Base-by-base conservation (phyloP, 2,113 vertebrate species). In the Ceyx cyanopectus region DNA sequence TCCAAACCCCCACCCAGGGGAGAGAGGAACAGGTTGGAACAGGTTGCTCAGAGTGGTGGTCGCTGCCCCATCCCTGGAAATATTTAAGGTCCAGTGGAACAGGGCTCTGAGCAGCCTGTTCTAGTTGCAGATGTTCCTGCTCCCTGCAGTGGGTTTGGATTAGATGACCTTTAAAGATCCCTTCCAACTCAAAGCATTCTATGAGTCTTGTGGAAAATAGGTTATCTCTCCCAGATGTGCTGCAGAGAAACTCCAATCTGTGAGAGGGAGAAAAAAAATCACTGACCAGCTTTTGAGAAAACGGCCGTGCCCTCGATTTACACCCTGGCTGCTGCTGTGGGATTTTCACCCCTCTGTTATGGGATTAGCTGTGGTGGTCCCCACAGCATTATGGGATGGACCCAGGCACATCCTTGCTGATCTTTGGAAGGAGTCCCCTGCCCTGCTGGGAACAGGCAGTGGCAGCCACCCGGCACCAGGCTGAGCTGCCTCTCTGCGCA, bases 341-440 rank as follows among this genome's bases (percentile, higher is more conserved):
- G 50, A 24, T 51, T 51, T 51, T 24, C 21, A 26, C 24, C 4
- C 50, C 56, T 45, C 43, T 13, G 2, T n/a, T 14, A 1, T 4
- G 89, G 51, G 53, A 8, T 32, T 10, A 79, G 16, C 76, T 30
- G 72, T 5, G 57, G 67, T 5, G 56, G 16, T 70, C 29, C 6
- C 43, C 6, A 6, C 0, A 2, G 51, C 0, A 0, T 56, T 57
- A 24, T 0, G 8, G 50, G 89, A 32, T 29, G 68, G 63, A 69
- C 19, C 37, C 0, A 6, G 30, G 56, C 51, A 70, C 1, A 0
- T 69, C 80, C 58, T 68, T 6, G n/a, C 41, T 14, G 69, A 7
- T 10, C 4, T 5, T 74, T 51, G 30, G 51, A 61, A 61, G 60
- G 46, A 69, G 24, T 20, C 21, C 62, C 70, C 62, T n/a, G 75